phyloP scores from a whole-genome alignment of 1,140 invertebrate genomes.

The Drosophila grimshawi region DNA sequence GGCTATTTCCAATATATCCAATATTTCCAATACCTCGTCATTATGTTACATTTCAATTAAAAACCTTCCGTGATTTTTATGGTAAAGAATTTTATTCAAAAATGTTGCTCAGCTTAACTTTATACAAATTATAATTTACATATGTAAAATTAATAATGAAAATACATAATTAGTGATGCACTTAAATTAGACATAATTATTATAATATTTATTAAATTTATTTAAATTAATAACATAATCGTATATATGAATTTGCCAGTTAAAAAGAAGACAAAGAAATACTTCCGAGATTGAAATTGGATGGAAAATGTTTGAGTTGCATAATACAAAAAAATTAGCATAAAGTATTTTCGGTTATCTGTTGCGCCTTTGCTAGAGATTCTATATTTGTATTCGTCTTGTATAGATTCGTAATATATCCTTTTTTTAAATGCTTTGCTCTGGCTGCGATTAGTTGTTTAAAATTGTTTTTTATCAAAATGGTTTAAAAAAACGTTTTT shows the following conservation, averaged over 20 bases:
- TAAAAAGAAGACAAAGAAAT: conserved; percentile 11
- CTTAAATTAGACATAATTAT: conserved; percentile 70
- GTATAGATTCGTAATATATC: not conserved
- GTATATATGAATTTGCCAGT: conserved; percentile 58
- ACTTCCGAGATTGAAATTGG: conserved; percentile 41
- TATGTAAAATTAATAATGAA: conserved; percentile 67
- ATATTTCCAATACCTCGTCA: not conserved
- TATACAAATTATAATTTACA: conserved; percentile 80
- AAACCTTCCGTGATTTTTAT: conserved; percentile 20
- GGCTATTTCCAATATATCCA: not conserved
- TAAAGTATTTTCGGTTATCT: conserved; percentile 64
- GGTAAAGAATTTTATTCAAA: conserved; percentile 83
- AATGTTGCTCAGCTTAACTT: conserved; percentile 76
- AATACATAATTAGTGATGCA: conserved; percentile 67
- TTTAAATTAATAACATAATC: conserved; percentile 62
- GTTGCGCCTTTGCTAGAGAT: conserved; percentile 35
- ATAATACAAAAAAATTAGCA: conserved; percentile 45
- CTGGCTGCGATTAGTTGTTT: conserved; percentile 59
- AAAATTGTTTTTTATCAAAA: conserved; percentile 34
- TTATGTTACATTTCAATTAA: not conserved
- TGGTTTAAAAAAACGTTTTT: conserved; percentile 26
- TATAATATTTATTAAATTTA: conserved; percentile 31
- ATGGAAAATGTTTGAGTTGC: conserved; percentile 56
- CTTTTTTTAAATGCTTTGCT: conserved; percentile 65
- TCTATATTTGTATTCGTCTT: conserved; percentile 5